A percentile compares a stretch with the other conserved stretches of the same genome.
Evolutionary conservation across 92 coral and sea anemone genomes (phyloP).

Genomic region (Zoanthus gigantus): DNA sequence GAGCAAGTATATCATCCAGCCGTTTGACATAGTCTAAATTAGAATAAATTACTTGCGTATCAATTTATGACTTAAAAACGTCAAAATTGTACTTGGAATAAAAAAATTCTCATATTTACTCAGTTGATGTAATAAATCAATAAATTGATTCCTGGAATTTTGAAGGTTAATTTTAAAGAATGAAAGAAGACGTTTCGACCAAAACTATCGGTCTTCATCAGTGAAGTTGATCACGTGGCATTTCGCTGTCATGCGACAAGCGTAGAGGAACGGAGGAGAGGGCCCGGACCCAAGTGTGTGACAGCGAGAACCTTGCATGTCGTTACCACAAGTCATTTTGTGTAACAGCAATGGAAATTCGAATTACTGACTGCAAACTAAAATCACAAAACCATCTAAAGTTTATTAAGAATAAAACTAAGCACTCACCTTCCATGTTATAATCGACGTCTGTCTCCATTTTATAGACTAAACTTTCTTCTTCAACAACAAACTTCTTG

Average conservation of each 20-base stretch:
- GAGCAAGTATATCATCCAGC: constrained; percentile 90
- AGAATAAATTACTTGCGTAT: neutral
- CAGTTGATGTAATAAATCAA: too few species aligned
- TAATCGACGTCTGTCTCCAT: constrained; percentile 97
- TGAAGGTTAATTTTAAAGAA: too few species aligned
- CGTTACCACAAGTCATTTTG: neutral
- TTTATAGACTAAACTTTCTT: constrained; percentile 82
- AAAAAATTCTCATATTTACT: neutral
- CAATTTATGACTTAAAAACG: neutral
- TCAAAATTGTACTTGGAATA: too few species aligned
- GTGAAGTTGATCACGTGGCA: too few species aligned
- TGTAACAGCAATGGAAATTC: neutral
- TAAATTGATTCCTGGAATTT: too few species aligned
- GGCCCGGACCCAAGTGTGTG: too few species aligned
- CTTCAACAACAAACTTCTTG: constrained; percentile 78
- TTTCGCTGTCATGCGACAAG: too few species aligned
- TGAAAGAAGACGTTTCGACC: too few species aligned
- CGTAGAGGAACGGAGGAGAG: too few species aligned
- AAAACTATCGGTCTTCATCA: too few species aligned
- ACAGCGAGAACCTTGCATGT: too few species aligned
- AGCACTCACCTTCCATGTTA: constrained; percentile 86
- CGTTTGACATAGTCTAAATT: constrained; percentile 87
- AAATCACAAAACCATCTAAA: neutral
- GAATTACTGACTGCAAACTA: neutral
- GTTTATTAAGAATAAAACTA: neutral